Conservation (phyloP, 92 coral and sea anemone species). For the Parazoanthus darwini region DNA sequence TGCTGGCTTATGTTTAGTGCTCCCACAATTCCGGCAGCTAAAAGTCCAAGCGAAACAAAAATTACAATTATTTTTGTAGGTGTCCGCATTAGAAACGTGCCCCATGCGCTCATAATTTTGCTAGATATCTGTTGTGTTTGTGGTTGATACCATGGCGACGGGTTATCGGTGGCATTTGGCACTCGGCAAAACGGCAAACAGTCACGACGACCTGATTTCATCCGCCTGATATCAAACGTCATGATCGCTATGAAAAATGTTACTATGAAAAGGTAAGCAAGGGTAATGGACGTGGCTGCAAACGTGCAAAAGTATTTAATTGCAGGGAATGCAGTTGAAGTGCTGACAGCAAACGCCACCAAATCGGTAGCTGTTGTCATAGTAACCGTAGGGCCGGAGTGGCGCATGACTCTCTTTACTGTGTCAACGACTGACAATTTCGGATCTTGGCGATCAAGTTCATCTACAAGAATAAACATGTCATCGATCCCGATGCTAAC, state of each 20-base stretch:
- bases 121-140: slow-evolving; percentile 45
- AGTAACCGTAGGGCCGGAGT: not conserved
- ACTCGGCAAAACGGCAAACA: slow-evolving; percentile 56
- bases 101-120: slow-evolving; percentile 49
- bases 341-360: not conserved
- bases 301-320: too few species aligned
- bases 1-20: slow-evolving; percentile 63
- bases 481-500: slow-evolving; percentile 55
- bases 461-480: slow-evolving; percentile 42
- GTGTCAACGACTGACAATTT: slow-evolving; percentile 31
- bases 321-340: not conserved
- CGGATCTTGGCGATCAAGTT: slow-evolving; percentile 13
- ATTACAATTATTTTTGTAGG: not conserved
- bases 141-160: too few species aligned
- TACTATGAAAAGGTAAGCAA: slow-evolving; percentile 66
- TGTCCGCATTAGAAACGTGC: not conserved
- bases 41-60: too few species aligned
- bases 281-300: not conserved
- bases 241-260: slow-evolving; percentile 78
- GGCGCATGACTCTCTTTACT: not conserved
- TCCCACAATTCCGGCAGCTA: slow-evolving; percentile 62
- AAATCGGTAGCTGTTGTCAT: not conserved
- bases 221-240: slow-evolving; percentile 74
- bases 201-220: slow-evolving; percentile 73
- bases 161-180: too few species aligned